Base-by-base conservation (phyloP, 2,888 invertebrate genomes). In the Andrena flavipes region DNA sequence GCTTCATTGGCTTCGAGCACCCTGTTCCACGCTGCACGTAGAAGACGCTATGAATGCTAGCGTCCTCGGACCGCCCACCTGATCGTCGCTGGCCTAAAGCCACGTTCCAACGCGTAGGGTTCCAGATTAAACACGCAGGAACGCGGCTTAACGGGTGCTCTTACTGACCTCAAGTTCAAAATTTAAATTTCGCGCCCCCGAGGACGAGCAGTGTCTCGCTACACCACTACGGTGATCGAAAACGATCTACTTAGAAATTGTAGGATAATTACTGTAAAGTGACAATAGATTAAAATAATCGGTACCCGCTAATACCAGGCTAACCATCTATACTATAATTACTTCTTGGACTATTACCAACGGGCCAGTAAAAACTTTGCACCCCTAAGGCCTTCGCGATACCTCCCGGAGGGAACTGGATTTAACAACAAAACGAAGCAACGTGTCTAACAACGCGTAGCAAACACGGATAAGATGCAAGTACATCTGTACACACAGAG, bases 381-480 rank as follows among this genome's bases (percentile, higher is more conserved):
- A 54, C 72, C 4, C 35, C 51, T 8, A 71, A 82, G 71, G 82
- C 64, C 83, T 82, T 82, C 76, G 33, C 59, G 63, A 76, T 82
- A 74, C 59, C 2, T 48, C 35, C 48, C 65, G 51, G 42, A 74
- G 59, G 42, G 20, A 77, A 65, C 70, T 76, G 75, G 49, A 73
- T 71, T 51, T 65, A 81, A 64, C 67, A 71, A 81, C 69, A 73
- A 65, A 79, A 64, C 68, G 35, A 79, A 88, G 79, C 79, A 60
- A 56, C 56, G 76, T 60, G 64, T 74, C 30, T 77, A 60, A 64
- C 59, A 75, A 59, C 33, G 20, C 59, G 54, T 51, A 69, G 10
- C 60, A 70, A 69, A 77, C 71, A 74, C n/a, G 13, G 48, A 76
- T 62, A 49, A 42, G 69, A 74, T 63, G 68, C 29, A 75, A 64